Evolutionary conservation across 2,888 invertebrate species (phyloP), one percentile per base, ranked within the genome.

Genomic region (Drosophila greeni): DNA sequence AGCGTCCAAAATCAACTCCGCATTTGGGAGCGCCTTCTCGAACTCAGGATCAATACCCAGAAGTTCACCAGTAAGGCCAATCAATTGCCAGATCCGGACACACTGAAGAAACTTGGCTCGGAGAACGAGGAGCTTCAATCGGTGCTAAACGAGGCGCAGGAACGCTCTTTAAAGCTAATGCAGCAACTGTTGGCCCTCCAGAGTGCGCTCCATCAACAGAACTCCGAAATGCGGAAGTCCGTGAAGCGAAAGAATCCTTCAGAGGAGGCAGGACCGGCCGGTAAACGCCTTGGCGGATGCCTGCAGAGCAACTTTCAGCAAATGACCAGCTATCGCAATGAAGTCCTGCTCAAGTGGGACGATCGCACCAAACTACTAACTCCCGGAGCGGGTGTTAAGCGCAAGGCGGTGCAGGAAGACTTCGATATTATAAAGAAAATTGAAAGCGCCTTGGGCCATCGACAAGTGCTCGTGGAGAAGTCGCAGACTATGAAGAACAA

Each of bases 301-400:
- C 87, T 95, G 33, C 85, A 90, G 9, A 88, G 89, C 9, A 89
- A 90, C 40, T 92, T 94, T 82, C 89, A 91, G 73, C 87, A 89
- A 4, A 95, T 94, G 72, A 91, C 89, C 72, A 85, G 90, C 8
- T 95, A 93, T 82, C 92, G 97, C 86, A 93, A 97, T 85, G 89
- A 92, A 1, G 93, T 95, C 9, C 94, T 99, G 66, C 94, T 96
- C 76, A 97, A 97, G 87, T 98, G 98, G 98, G 95, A 97, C 88
- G 97, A 97, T 68, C 97, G 97, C 88, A 98, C 97, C 0, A 92
- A 94, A 73, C 88, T 95, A 33, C 90, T 93, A 1, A 90, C 92
- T 12, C 90, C 92, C 70, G 92, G 90, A 76, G 91, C 90, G 51
- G 93, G 89, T 87, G 94, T 92, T 78, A 90, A 87, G 88, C 80